Evolutionary conservation across 2,797 vertebrate genomes (phyloP).

Genomic region (Sebastes elongatus): DNA sequence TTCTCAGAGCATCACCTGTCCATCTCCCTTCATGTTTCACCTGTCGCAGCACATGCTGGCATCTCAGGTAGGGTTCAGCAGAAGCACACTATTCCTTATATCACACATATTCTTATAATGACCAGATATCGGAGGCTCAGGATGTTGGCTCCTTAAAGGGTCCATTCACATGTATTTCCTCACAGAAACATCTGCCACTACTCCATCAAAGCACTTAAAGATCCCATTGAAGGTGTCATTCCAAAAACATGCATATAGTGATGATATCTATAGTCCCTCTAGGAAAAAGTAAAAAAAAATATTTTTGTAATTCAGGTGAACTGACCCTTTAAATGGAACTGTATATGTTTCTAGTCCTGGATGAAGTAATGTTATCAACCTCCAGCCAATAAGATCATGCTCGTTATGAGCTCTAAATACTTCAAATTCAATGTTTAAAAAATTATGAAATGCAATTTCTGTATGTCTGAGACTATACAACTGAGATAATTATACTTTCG

Average conservation of each 20-base stretch:
- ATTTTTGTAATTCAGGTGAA: neutral
- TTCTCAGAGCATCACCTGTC: slow-evolving; percentile 81
- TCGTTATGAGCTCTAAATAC: neutral
- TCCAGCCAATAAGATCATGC: neutral
- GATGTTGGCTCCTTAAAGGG: neutral
- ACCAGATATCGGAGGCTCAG: neutral
- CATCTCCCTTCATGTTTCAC: slow-evolving; percentile 87
- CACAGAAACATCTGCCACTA: neutral
- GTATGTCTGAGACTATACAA: neutral
- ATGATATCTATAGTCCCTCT: neutral
- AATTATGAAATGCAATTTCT: no score
- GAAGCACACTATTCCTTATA: neutral
- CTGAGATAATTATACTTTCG: neutral
- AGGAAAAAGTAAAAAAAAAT: neutral
- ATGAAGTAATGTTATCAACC: neutral
- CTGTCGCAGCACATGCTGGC: slow-evolving; percentile 89
- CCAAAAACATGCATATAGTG: neutral
- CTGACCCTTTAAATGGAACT: neutral
- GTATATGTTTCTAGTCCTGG: neutral
- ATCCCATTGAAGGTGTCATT: neutral
- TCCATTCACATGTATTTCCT: neutral
- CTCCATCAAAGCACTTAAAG: neutral
- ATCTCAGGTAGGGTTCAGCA: slow-evolving; percentile 86
- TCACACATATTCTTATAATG: neutral
- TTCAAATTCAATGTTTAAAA: neutral